Evolutionary conservation across 2,888 invertebrate genomes (phyloP).

Genomic region (Agonopterix heracliana): DNA sequence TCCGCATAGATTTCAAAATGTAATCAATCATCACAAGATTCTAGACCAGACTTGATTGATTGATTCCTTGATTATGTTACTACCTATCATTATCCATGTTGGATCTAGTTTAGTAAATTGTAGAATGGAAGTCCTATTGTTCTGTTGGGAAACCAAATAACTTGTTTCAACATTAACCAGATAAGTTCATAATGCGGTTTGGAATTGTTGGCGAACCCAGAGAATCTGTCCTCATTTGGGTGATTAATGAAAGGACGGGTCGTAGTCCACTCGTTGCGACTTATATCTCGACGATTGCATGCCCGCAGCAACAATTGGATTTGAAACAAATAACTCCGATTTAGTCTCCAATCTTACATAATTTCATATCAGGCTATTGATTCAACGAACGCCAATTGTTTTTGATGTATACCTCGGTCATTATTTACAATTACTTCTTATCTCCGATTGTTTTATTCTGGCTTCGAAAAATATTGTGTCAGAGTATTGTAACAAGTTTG

Average conservation of each 20-base stretch:
- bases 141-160: slow-evolving; percentile 10
- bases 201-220: slow-evolving; percentile 19
- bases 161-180: slow-evolving; percentile 14
- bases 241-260: slow-evolving; percentile 52
- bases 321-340: slow-evolving; percentile 27
- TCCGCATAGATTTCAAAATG: too few species aligned
- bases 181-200: slow-evolving; percentile 12
- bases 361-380: slow-evolving; percentile 38
- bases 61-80: not conserved
- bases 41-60: too few species aligned
- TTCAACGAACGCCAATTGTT: slow-evolving; percentile 31
- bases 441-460: slow-evolving; percentile 36
- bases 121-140: slow-evolving; percentile 5
- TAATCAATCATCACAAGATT: too few species aligned
- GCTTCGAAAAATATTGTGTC: slow-evolving; percentile 27
- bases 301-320: slow-evolving; percentile 25
- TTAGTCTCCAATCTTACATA: slow-evolving; percentile 36
- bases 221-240: slow-evolving; percentile 37
- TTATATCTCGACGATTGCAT: slow-evolving; percentile 29
- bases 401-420: slow-evolving; percentile 30
- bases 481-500: slow-evolving; percentile 16
- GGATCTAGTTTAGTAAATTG: slow-evolving; percentile 5
- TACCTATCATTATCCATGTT: not conserved
- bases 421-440: slow-evolving; percentile 41
- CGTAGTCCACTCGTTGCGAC: slow-evolving; percentile 27